These are phyloP conservation scores for Nebria salina DNA, from an alignment of 2,888 invertebrate genomes.

Conservation along the genomic window DNA sequence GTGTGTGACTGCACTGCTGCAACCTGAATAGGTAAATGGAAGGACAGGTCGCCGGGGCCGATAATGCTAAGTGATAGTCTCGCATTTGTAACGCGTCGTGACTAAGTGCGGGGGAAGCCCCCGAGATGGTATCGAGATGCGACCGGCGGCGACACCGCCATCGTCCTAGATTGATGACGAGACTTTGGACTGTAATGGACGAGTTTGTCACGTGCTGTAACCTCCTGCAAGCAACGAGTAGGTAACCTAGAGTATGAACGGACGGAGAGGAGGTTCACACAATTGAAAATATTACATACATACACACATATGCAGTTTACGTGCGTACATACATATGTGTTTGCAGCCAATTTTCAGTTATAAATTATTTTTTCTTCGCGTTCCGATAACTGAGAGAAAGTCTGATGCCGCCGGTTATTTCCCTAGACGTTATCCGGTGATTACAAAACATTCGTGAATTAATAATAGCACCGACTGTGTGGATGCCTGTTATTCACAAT, in stretches of 20 bases:
- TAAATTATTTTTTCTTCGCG: slow-evolving; percentile 21
- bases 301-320: neutral
- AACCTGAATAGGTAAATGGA: slow-evolving; percentile 3
- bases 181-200: slow-evolving; percentile 43
- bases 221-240: too few species aligned
- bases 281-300: neutral
- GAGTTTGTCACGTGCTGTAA: slow-evolving; percentile 30
- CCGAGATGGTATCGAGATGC: slow-evolving; percentile 33
- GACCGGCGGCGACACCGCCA: slow-evolving; percentile 16
- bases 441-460: slow-evolving; percentile 47
- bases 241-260: neutral
- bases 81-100: slow-evolving; percentile 38
- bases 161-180: slow-evolving; percentile 36
- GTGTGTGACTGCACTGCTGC: slow-evolving; percentile 11
- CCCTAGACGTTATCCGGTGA: slow-evolving; percentile 45
- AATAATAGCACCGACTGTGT: slow-evolving; percentile 33
- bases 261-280: neutral
- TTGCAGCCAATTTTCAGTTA: slow-evolving; percentile 27
- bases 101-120: slow-evolving; percentile 26
- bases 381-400: neutral
- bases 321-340: neutral
- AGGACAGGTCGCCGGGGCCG: slow-evolving; percentile 31
- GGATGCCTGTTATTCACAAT: slow-evolving; percentile 39
- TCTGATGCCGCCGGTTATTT: slow-evolving; percentile 33
- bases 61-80: slow-evolving; percentile 45